Conservation (phyloP, 2,113 vertebrate genomes). For the Hemiscyllium ocellatum region DNA sequence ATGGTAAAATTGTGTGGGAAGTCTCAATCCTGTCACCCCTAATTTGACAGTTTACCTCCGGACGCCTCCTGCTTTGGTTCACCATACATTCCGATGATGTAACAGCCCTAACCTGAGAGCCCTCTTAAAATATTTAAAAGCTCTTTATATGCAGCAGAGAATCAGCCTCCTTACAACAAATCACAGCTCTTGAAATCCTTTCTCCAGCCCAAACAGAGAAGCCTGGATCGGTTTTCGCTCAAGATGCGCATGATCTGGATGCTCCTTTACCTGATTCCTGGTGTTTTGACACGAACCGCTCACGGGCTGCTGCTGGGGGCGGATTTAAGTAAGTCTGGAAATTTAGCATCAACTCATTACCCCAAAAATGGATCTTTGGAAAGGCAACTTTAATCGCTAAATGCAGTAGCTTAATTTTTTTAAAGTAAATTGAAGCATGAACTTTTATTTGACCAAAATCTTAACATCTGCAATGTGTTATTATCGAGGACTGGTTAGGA, state of each 20-base stretch:
- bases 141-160: not conserved
- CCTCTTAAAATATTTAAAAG: not conserved
- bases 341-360: not conserved
- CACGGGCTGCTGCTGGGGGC: not conserved
- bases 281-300: not conserved
- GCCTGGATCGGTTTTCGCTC: not conserved
- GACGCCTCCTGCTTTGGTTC: not conserved
- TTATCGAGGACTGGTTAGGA: not conserved
- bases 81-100: constrained; percentile 12
- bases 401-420: not conserved
- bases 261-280: not conserved
- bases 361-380: not conserved
- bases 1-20: not conserved
- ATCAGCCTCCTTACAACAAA: not conserved
- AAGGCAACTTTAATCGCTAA: not conserved
- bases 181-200: not conserved
- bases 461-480: not conserved
- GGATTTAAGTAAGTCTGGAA: constrained; percentile 14
- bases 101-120: not conserved
- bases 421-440: not conserved
- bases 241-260: not conserved
- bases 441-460: not conserved
- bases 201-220: not conserved
- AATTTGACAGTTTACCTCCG: not conserved
- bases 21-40: not conserved